These are phyloP conservation scores for Trichomalopsis sarcophagae DNA, from an alignment of 1,140 invertebrate species.

Conservation along the genomic window DNA sequence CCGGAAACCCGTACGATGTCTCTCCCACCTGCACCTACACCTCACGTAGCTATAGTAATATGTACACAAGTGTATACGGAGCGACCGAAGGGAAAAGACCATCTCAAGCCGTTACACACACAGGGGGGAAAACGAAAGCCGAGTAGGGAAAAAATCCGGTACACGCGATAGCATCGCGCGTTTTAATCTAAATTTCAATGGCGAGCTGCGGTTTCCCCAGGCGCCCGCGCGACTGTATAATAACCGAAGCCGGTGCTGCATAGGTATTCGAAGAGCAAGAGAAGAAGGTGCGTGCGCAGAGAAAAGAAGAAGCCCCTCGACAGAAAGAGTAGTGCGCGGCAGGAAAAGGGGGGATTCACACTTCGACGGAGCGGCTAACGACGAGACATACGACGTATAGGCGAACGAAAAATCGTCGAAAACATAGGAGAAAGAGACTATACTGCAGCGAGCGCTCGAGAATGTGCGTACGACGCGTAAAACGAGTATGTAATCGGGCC, in stretches of 20 bases:
- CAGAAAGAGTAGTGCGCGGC: conserved; percentile 55
- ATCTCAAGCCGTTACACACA: not conserved
- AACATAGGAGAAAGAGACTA: not conserved
- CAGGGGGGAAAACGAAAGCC: not conserved
- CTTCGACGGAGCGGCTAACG: conserved; percentile 69
- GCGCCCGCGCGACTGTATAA: not conserved
- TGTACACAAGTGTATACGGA: not conserved
- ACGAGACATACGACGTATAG: conserved; percentile 53
- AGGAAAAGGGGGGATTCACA: conserved; percentile 65
- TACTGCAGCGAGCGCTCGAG: not conserved
- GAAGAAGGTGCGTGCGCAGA: not conserved
- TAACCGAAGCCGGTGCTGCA: not conserved
- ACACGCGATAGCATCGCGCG: not conserved
- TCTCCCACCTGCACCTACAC: not conserved
- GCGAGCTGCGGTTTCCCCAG: conserved; percentile 26
- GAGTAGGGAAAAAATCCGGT: not conserved
- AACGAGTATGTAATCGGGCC: not conserved
- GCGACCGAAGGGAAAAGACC: not conserved
- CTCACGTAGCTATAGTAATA: not conserved
- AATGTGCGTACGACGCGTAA: conserved; percentile 15
- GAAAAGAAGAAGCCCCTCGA: conserved; percentile 62
- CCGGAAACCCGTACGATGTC: no score
- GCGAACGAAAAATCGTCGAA: conserved; percentile 53
- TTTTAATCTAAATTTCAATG: conserved; percentile 42
- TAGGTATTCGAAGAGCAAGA: not conserved